These are phyloP conservation scores for Danaus melanippus DNA, from an alignment of 1,140 invertebrate genomes.

Conservation along the genomic window DNA sequence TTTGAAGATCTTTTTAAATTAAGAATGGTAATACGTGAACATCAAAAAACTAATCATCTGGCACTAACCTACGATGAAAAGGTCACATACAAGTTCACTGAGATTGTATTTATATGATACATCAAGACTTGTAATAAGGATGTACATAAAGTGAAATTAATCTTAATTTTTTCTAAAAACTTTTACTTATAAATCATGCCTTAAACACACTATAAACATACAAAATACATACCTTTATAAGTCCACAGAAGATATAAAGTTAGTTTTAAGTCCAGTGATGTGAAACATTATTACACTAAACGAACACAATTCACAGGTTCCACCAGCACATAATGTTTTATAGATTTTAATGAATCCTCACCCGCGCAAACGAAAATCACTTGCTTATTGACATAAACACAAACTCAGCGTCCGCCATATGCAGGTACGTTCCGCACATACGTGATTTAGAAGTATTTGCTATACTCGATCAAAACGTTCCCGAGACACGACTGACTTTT, in stretches of 20 bases:
- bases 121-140: no score
- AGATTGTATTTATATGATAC: no score
- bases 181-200: constrained; percentile 26
- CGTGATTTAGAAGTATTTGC: constrained; percentile 36
- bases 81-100: constrained; percentile 6
- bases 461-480: constrained; percentile 32
- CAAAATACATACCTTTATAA: constrained; percentile 64
- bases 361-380: constrained; percentile 68
- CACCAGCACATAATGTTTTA: constrained; percentile 55
- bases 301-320: constrained; percentile 58
- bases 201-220: constrained; percentile 49
- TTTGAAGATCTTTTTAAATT: no score
- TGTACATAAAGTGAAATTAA: no score
- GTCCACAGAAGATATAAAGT: constrained; percentile 50
- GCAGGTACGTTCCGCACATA: constrained; percentile 62
- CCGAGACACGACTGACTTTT: constrained; percentile 12
- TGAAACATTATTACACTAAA: constrained; percentile 65
- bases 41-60: constrained; percentile 48
- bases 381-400: constrained; percentile 71
- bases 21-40: no score
- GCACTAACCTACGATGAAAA: constrained; percentile 40
- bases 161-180: no score
- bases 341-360: constrained; percentile 58
- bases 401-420: constrained; percentile 69
- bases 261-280: constrained; percentile 49